Evolutionary conservation across 2,113 vertebrate species (phyloP).

Genomic region (Barnardius zonarius): DNA sequence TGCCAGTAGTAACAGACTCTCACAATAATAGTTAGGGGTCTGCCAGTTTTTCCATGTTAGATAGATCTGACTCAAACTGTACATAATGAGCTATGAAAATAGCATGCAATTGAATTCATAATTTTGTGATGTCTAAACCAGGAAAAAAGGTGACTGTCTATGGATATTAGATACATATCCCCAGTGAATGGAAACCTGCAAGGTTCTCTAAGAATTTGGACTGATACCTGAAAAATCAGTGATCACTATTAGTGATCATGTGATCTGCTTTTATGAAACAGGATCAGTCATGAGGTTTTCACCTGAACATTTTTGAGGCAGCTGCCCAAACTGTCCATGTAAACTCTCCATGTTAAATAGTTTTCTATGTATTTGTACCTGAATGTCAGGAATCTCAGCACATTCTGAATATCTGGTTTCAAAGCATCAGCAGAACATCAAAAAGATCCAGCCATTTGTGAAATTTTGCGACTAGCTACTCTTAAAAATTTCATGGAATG

Average conservation of each 20-base stretch:
- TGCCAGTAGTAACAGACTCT: constrained; percentile 23
- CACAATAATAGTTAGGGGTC: constrained; percentile 15
- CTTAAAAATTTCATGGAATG: constrained; percentile 43
- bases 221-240: background rate
- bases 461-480: constrained; percentile 7
- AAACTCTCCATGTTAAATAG: background rate
- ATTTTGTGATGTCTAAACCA: background rate
- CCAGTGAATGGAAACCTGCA: background rate
- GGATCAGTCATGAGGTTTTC: background rate
- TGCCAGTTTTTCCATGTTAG: constrained; percentile 52
- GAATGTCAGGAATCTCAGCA: background rate
- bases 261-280: background rate
- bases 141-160: background rate
- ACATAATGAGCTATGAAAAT: constrained; percentile 1
- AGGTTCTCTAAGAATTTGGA: background rate
- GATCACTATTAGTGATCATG: background rate
- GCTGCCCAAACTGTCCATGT: background rate
- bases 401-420: background rate
- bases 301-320: background rate
- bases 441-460: background rate
- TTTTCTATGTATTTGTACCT: background rate
- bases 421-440: background rate
- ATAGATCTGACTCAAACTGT: background rate
- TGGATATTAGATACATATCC: background rate
- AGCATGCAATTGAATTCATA: background rate